Base-by-base conservation (phyloP, 2,113 vertebrate species). In the Pollimyrus isidori region DNA sequence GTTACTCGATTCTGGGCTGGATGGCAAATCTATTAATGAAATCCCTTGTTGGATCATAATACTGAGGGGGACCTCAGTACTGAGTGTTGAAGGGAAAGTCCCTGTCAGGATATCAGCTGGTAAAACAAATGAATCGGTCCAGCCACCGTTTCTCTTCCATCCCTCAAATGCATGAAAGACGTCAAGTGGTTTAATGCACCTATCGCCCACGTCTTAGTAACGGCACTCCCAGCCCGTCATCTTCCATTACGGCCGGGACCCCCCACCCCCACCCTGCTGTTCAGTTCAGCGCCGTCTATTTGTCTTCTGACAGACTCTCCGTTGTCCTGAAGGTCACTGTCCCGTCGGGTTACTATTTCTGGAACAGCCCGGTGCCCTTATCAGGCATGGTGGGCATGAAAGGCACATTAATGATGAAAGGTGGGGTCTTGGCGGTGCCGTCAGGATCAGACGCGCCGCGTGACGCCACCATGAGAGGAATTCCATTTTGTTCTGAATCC, bases 341-440 rank as follows among this genome's bases (percentile, higher is more conserved):
- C 45, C 45, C 80, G 23, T 49, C 65, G n/a, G 5, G n/a, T 52
- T 88, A 23, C 88, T 80, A 76, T 80, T 88, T 88, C n/a, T 50
- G 88, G 88, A 46, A 35, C 11, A 2, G 73, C 35, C 35, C 73
- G 73, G 73, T 19, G 35, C 69, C 21, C 35, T 58, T 10, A 84
- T 89, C 69, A 82, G 88, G 46, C 21, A 45, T 17, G 30, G 26
- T 9, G 49, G 83, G 62, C 50, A 45, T 11, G 23, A 45, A 82
- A 84, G 50, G 10, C 49, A 3, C n/a, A 21, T 56, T 7, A 89
- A 80, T 83, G 82, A 80, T 82, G 46, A 23, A 53, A 30, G n/a
- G 62, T 9, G 26, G 49, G 69, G 17, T 35, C 23, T 9, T 26
- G 23, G 9, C 52, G n/a, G 45, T n/a, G 1, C 45, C 15, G 46